A percentile compares a stretch with the other conserved stretches of the same genome.
These are phyloP conservation scores for Nyctibius grandis DNA, from an alignment of 2,797 vertebrate genomes.

Conservation along the genomic window DNA sequence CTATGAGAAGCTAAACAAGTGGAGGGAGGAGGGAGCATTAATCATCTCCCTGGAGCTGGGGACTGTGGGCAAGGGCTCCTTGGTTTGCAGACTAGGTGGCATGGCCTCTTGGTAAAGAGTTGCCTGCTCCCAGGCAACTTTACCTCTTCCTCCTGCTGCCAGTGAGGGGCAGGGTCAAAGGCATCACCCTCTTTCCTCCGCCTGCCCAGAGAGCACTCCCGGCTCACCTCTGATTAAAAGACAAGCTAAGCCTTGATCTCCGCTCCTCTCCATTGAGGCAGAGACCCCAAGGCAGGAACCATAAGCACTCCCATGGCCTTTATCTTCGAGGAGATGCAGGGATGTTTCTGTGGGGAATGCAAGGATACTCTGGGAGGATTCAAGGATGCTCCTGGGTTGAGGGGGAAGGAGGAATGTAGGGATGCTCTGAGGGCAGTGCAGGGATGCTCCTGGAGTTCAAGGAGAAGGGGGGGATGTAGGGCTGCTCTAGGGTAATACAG, in stretches of 20 bases:
- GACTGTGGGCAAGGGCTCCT: background rate
- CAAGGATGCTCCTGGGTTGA: background rate
- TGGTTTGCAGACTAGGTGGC: background rate
- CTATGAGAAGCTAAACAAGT: background rate
- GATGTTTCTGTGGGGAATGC: background rate
- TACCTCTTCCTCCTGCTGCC: background rate
- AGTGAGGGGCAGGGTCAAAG: fast-evolving
- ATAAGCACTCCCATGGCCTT: background rate
- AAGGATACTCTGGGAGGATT: background rate
- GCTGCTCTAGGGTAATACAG: background rate
- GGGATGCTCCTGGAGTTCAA: background rate
- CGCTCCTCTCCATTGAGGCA: background rate
- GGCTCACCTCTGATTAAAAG: background rate
- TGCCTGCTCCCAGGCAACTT: background rate
- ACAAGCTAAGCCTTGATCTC: background rate
- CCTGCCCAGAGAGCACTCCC: background rate
- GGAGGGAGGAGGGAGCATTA: background rate
- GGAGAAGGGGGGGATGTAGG: background rate
- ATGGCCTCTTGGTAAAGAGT: background rate
- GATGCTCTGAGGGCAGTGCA: background rate
- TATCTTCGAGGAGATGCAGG: background rate
- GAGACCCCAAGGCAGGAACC: background rate
- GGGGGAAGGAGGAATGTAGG: background rate
- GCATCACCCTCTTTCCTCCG: background rate
- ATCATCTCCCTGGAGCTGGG: too few relatives aligned